Conservation (phyloP, 2,888 invertebrate genomes). For the Epinotia ramella region DNA sequence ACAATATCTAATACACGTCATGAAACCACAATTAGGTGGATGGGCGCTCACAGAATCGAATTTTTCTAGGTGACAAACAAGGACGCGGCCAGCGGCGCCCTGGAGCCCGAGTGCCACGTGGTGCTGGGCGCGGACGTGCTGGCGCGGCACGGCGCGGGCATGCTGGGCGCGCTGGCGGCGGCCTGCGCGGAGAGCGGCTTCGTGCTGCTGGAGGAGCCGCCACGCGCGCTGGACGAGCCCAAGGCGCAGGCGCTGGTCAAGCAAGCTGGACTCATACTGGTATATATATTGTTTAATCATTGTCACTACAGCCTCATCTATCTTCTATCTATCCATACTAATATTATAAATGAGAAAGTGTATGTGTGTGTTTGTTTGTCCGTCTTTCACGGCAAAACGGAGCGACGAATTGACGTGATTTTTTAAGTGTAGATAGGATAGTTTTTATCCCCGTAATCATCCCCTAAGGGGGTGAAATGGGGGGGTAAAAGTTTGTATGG, state of each 20-base stretch:
- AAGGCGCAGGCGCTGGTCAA: constrained; percentile 67
- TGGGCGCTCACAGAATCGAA: constrained; percentile 36
- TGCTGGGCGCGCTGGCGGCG: constrained; percentile 85
- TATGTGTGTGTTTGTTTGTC: no score
- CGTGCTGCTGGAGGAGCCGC: constrained; percentile 89
- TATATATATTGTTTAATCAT: constrained; percentile 36
- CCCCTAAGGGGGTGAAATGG: no score
- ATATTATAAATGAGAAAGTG: no score
- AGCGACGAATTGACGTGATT: no score
- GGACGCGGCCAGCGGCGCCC: constrained; percentile 84
- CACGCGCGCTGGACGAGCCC: constrained; percentile 71
- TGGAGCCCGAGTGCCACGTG: constrained; percentile 89
- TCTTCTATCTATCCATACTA: no score
- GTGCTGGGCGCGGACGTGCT: constrained; percentile 88
- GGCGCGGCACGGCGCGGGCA: constrained; percentile 79
- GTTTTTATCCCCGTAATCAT: no score
- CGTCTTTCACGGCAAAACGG: no score
- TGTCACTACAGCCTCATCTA: background rate
- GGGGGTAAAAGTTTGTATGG: no score
- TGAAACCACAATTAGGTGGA: no score
- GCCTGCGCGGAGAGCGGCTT: constrained; percentile 89
- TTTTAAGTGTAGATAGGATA: no score
- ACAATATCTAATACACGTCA: no score
- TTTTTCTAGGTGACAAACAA: constrained; percentile 69
- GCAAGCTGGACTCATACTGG: constrained; percentile 66